A percentile compares a stretch with the other conserved stretches of the same genome.
phyloP scores from a whole-genome alignment of 1,140 invertebrate genomes.

The Drosophila busckii region DNA sequence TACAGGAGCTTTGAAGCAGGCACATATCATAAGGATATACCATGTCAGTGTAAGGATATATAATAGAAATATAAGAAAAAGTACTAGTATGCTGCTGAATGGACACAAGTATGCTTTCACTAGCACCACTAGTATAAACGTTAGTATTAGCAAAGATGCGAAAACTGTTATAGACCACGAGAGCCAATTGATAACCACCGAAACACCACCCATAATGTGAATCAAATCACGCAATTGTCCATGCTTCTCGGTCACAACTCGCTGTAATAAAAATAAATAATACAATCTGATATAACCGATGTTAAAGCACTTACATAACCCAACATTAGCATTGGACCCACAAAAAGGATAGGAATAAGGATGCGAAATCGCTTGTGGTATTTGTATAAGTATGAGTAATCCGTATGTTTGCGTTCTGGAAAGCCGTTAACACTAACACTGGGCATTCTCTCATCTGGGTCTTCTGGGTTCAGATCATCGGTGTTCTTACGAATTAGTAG shows the following conservation, averaged over 20 bases:
- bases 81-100: neutral
- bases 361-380: too few relatives aligned
- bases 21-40: slow-evolving; percentile 83
- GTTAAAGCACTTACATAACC: slow-evolving; percentile 4
- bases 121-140: slow-evolving; percentile 80
- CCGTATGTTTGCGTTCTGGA: neutral
- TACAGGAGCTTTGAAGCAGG: slow-evolving; percentile 79
- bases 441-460: neutral
- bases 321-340: neutral
- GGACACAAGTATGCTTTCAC: slow-evolving; percentile 78
- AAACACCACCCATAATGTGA: slow-evolving; percentile 90
- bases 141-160: slow-evolving; percentile 83
- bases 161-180: slow-evolving; percentile 90
- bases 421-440: slow-evolving; percentile 7
- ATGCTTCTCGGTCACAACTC: slow-evolving; percentile 82
- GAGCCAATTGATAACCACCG: slow-evolving; percentile 90
- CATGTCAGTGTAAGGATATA: slow-evolving; percentile 54
- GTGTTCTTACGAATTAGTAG: too few relatives aligned
- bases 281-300: neutral
- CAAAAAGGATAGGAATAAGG: too few relatives aligned
- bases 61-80: slow-evolving; percentile 43
- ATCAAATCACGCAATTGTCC: slow-evolving; percentile 86
- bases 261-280: slow-evolving; percentile 34
- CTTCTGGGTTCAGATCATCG: too few relatives aligned
- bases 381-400: too few relatives aligned